Percentiles rank a stretch among this genome's conserved stretches.
These are phyloP conservation scores for Petaurus breviceps DNA, from an alignment of 2,113 vertebrate species.

Conservation along the genomic window DNA sequence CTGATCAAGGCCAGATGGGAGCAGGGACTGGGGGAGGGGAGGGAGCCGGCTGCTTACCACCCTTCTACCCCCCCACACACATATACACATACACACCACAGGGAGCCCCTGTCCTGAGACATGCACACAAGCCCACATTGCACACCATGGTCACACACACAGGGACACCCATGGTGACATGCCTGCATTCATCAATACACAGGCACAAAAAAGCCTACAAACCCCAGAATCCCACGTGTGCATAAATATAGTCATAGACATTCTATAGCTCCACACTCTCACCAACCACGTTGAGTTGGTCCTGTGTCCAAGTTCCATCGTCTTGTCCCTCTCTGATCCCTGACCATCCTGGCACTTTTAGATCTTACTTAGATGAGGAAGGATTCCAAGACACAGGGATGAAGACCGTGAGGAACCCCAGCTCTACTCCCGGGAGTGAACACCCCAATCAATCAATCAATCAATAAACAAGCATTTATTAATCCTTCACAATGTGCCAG, in stretches of 20 bases:
- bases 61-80: neutral
- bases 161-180: slow-evolving; percentile 33
- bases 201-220: neutral
- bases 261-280: neutral
- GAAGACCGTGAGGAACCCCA: neutral
- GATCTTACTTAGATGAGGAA: slow-evolving; percentile 10
- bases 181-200: neutral
- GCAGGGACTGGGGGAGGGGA: slow-evolving; percentile 58
- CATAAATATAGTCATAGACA: neutral
- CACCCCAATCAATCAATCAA: neutral
- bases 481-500: neutral
- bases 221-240: neutral
- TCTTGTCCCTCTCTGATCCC: neutral
- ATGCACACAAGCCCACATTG: slow-evolving; percentile 41
- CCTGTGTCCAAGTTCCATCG: neutral
- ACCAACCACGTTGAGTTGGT: neutral
- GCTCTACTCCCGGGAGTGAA: neutral
- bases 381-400: slow-evolving; percentile 11
- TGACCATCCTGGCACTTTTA: neutral
- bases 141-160: slow-evolving; percentile 39
- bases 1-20: slow-evolving; percentile 84
- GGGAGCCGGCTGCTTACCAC: slow-evolving; percentile 55
- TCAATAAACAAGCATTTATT: neutral
- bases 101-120: slow-evolving; percentile 55
- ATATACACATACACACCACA: slow-evolving; percentile 31